These are phyloP conservation scores for Hydrolagus colliei DNA, from an alignment of 2,797 vertebrate genomes.

Conservation along the genomic window DNA sequence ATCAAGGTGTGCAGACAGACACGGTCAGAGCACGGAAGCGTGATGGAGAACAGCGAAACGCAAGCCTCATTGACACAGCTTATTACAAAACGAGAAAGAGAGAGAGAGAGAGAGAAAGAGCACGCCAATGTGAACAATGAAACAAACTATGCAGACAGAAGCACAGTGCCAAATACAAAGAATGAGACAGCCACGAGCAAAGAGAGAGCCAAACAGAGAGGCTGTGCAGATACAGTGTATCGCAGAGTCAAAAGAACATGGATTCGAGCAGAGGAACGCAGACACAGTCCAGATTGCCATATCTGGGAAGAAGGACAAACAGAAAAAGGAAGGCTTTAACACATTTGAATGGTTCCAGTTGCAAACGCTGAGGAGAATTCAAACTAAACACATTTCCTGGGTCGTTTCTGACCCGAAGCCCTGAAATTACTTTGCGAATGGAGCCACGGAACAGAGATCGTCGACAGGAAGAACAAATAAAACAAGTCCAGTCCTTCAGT, in stretches of 20 bases:
- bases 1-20: too few relatives aligned
- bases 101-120: not conserved
- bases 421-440: not conserved
- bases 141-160: too few relatives aligned
- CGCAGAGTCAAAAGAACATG: too few relatives aligned
- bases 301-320: not conserved
- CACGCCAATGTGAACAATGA: not conserved
- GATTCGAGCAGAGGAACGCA: too few relatives aligned
- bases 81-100: not conserved
- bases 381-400: conserved; percentile 16
- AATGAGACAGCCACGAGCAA: too few relatives aligned
- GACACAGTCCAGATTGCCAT: not conserved
- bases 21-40: not conserved
- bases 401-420: conserved; percentile 6
- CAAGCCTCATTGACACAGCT: not conserved
- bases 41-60: not conserved
- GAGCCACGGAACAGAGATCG: not conserved
- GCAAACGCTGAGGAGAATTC: not conserved
- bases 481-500: not conserved
- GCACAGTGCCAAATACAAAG: too few relatives aligned
- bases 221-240: too few relatives aligned
- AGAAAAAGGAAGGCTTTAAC: conserved; percentile 3
- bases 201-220: too few relatives aligned
- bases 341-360: not conserved
- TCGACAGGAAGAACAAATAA: conserved; percentile 12